Percentiles rank a stretch among this genome's conserved stretches.
Evolutionary conservation across 2,888 invertebrate species (phyloP).

Genomic region (Pterostichus madidus): DNA sequence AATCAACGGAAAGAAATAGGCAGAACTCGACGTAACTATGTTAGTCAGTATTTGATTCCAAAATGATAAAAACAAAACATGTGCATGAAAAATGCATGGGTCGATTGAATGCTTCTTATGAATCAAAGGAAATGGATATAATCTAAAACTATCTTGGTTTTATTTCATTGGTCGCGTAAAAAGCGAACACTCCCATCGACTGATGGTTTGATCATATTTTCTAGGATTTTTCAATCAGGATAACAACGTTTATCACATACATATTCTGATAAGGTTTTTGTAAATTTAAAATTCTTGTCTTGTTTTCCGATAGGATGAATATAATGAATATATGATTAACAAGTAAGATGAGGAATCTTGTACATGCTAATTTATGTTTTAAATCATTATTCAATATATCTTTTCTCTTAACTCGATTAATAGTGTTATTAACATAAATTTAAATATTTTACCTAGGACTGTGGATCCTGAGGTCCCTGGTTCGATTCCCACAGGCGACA

Average conservation of each 20-base stretch:
- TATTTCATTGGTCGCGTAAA: constrained; percentile 3
- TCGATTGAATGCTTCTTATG: background rate
- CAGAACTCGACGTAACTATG: constrained; percentile 14
- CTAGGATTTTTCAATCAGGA: constrained; percentile 33
- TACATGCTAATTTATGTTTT: background rate
- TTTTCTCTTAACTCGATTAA: no score
- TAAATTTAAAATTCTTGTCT: constrained; percentile 19
- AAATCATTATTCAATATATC: no score
- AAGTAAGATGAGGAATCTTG: background rate
- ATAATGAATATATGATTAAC: background rate
- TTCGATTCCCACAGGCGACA: no score
- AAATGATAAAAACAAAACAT: constrained; percentile 31
- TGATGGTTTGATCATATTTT: constrained; percentile 26
- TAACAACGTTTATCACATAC: constrained; percentile 13
- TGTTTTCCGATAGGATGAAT: background rate
- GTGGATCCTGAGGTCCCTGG: no score
- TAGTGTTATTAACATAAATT: no score
- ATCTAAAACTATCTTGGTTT: constrained; percentile 28
- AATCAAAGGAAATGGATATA: constrained; percentile 35
- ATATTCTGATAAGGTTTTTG: background rate
- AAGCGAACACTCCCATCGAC: background rate
- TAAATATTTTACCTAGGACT: no score
- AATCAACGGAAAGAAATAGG: constrained; percentile 14
- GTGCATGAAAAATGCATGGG: constrained; percentile 39
- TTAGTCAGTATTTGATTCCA: constrained; percentile 21